Evolutionary conservation across 1,140 invertebrate species (phyloP), one percentile per base, ranked within the genome.

Genomic region (Drosophila ercepeae): DNA sequence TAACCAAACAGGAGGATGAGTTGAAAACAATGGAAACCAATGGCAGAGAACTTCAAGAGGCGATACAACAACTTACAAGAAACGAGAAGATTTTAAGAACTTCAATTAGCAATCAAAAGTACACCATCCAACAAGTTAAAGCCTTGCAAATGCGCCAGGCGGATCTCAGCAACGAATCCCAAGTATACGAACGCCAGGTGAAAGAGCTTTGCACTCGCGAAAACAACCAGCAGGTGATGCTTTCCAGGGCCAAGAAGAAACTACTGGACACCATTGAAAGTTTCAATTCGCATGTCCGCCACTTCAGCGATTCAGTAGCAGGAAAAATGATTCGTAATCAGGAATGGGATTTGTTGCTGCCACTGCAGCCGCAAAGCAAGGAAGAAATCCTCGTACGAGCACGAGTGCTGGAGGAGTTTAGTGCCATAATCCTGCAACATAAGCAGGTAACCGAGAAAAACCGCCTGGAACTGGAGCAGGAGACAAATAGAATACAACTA

Each of bases 231-330:
- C 89, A 91, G 48, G 90, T 91, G 1, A 49, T 68, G 27, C 36
- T 82, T 8, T 45, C 90, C 1, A 71, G 79, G 6, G 65, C 72
- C n/a, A 82, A 89, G 34, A 78, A 90, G 11, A 71, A 90, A 21
- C 46, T 82, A 8, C 51, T 76, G 9, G 86, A 91, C 50, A 36
- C 58, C 8, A 53, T 89, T 2, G 75, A 78, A n/a, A 48, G 52
- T 13, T 88, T 78, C 39, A 90, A 90, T 51, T 25, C 27, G 11
- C 48, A 74, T 34, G 75, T 72, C 3, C 70, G 75, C 9, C 59
- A 71, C 14, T 53, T 65, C 36, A 51, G 44, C 36, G 78, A 70
- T 7, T 58, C 54, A 8, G 59, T 63, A 1, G 52, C 67, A 16
- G 57, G 18, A 34, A 48, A 49, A 4, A 25, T 42, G 25, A 23